A percentile compares a stretch with the other conserved stretches of the same genome.
Evolutionary conservation across 2,113 vertebrate genomes (phyloP).

Genomic region (Rutilus rutilus): DNA sequence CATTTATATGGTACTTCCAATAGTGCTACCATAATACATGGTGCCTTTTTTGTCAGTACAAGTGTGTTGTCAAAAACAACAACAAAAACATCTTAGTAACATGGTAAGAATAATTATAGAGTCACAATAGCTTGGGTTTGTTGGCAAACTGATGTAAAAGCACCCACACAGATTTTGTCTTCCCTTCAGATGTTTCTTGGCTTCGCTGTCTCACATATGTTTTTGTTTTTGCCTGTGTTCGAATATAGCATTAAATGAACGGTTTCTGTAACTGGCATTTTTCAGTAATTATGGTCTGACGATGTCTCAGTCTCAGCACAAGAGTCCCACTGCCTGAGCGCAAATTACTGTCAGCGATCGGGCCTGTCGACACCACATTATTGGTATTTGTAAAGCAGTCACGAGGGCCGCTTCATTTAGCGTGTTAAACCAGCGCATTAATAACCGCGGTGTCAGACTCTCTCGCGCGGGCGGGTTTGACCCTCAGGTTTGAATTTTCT

Average conservation of each 20-base stretch:
- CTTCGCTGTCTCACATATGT: conserved; percentile 38
- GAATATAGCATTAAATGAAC: conserved; percentile 77
- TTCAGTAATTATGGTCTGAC: conserved; percentile 78
- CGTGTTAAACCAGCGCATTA: conserved; percentile 13
- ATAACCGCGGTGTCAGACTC: not conserved
- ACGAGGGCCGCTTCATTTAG: conserved; percentile 56
- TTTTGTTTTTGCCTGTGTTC: conserved; percentile 70
- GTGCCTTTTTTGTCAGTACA: not conserved
- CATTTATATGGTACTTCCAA: no score
- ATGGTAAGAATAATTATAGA: not conserved
- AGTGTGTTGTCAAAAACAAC: not conserved
- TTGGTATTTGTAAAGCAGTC: conserved; percentile 64
- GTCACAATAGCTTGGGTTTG: not conserved
- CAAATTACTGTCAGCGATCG: conserved; percentile 78
- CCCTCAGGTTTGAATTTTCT: conserved; percentile 59
- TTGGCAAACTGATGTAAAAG: not conserved
- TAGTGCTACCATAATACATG: not conserved
- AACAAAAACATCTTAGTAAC: not conserved
- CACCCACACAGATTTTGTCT: conserved; percentile 11
- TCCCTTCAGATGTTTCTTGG: conserved; percentile 1
- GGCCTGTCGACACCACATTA: conserved; percentile 76
- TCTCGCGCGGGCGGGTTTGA: conserved; percentile 5
- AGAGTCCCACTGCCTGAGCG: conserved; percentile 63
- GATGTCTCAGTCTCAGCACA: conserved; percentile 68
- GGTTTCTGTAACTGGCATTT: conserved; percentile 76